phyloP scores from a whole-genome alignment of 2,797 vertebrate species.

The Lagothrix lagotricha region DNA sequence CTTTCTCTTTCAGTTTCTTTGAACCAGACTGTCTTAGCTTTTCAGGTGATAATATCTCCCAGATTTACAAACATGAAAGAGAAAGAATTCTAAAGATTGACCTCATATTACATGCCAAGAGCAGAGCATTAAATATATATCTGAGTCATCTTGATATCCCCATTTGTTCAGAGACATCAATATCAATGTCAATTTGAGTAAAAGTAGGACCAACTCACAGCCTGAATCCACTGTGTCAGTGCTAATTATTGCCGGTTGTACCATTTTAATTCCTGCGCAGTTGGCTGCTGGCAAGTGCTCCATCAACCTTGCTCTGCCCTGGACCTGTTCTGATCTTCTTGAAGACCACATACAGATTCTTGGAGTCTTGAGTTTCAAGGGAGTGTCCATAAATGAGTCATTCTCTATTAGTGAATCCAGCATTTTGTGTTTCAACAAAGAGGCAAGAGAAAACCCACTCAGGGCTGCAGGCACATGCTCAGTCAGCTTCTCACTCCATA shows the following conservation, averaged over 20 bases:
- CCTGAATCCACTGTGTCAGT: background rate
- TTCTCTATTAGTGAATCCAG: background rate
- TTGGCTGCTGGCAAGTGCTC: background rate
- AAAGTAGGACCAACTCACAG: background rate
- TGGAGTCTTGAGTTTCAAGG: background rate
- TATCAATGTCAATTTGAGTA: background rate
- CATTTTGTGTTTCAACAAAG: conserved; percentile 46
- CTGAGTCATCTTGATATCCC: conserved; percentile 1
- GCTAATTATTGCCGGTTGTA: background rate
- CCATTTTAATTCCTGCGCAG: conserved; percentile 15
- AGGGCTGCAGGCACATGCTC: background rate
- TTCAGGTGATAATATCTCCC: background rate
- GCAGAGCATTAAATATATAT: background rate
- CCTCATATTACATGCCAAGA: background rate
- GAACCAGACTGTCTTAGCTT: background rate
- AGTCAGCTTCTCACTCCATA: background rate
- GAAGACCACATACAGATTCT: background rate
- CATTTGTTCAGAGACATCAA: conserved; percentile 8
- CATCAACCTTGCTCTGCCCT: background rate
- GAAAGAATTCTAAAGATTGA: background rate
- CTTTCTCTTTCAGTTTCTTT: background rate
- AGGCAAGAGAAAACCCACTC: conserved; percentile 6
- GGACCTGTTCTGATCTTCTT: background rate
- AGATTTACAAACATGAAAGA: background rate
- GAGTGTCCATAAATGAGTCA: conserved; percentile 32